Evolutionary conservation across 2,113 vertebrate genomes (phyloP), one percentile per base, ranked within the genome.

Genomic region (Cyprinus carpio): DNA sequence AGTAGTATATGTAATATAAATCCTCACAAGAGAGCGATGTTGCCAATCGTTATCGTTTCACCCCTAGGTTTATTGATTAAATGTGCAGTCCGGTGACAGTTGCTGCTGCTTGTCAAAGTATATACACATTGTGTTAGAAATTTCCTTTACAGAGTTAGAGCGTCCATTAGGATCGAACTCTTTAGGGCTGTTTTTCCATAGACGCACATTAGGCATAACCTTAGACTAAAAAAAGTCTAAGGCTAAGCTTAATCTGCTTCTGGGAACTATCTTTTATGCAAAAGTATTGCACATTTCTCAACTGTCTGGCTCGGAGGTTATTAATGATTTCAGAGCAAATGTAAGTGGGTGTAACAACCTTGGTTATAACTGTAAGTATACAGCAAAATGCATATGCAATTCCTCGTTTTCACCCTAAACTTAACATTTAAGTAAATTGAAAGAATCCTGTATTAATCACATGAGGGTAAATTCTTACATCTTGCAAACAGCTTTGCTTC

Each of bases 251-350:
- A 75, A 75, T 49, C n/a, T 29, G 46, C 49, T 51, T 51, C 46
- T 75, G 7, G 74, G 74, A 75, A 15, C 46, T 54, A 7, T 43
- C 15, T 83, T 86, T 75, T 79, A 87, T 83, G 84, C 82, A 78
- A 67, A 86, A 23, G 69, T 87, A 62, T 88, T 89, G 86, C 86
- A 87, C 87, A 90, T 87, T 83, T 76, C 20, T 85, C 27, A 58
- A 23, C 18, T 34, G 2, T 40, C 54, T 34, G 62, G 79, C 15
- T 64, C 20, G 11, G 34, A 25, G 34, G 37, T 27, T 25, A 29
- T 18, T 31, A 29, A 16, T 67, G n/a, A 64, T 46, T 64, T 80
- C 77, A 10, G 40, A 67, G 60, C 40, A 31, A 67, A 65, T 49
- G 12, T 49, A 49, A 67, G 60, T 46, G 60, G 62, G 25, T 29